Evolutionary conservation across 2,888 invertebrate species (phyloP), one percentile per base, ranked within the genome.

Genomic region (Timema podura): DNA sequence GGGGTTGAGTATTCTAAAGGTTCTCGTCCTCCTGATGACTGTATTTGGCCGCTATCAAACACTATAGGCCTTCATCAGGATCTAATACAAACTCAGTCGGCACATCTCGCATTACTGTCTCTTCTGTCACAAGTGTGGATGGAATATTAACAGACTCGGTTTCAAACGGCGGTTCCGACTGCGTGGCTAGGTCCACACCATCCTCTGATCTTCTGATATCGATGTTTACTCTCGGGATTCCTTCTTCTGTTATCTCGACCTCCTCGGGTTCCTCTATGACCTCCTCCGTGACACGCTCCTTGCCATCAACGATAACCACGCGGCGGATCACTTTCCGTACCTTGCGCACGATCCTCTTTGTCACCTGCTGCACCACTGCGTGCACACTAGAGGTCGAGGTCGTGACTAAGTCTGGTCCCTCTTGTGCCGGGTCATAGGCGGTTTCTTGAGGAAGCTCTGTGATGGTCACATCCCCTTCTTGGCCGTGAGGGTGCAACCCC

Each of bases 241-340:
- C 87, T 80, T 92, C 89, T 78, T 90, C 90, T 48, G 85, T 85
- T 10, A 90, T 84, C 81, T 91, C 90, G 6, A 91, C 83, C 79
- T 89, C 88, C 77, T 91, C 93, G 0, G 94, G 94, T 79, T 93
- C 93, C 77, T 94, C 94, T 61, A 93, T 84, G 0, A 93, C 82
- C 82, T 94, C 93, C 80, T 94, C 94, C 8, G 89, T 89, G 0
- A 92, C 86, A 72, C 90, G 90, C 81, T 94, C 94, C 81, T 92
- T 91, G 0, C 94, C 94, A 79, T 94, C 90, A 71, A 93, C 87
- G 6, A 93, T 88, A 0, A 90, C 89, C 5, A 91, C 86, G 74
- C 89, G 88, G 68, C 91, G 86, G 68, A 94, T 90, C 16, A 93
- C 90, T 73, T 90, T 88, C 65, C 90, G 85, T 15, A 89, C 89